Evolutionary conservation across 2,888 invertebrate species (phyloP), one percentile per base, ranked within the genome.

Genomic region (Sinotaia quadrata): DNA sequence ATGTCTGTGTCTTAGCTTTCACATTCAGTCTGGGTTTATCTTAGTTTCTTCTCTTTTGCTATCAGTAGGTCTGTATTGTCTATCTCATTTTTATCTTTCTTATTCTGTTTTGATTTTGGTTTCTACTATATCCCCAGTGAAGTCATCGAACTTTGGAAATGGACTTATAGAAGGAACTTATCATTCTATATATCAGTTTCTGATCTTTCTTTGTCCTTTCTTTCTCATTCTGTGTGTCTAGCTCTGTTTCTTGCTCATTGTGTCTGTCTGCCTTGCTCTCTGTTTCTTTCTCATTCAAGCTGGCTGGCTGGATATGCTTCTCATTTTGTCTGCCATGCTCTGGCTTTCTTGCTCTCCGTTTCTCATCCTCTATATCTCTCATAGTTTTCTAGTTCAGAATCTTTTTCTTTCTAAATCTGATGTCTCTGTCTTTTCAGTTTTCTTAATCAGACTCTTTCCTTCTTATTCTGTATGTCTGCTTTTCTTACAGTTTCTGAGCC

Each of bases 381-480:
- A n/a, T n/a, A n/a, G n/a, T n/a, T n/a, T n/a, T n/a, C n/a, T n/a
- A n/a, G n/a, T n/a, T n/a, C n/a, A n/a, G n/a, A n/a, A n/a, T n/a
- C n/a, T n/a, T n/a, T 29, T 12, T 54, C 60, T 54, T 24, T 44
- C 47, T 61, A 60, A 24, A 24, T 41, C 54, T 33, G 37, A 27
- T 24, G 24, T 41, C 36, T 54, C 54, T 59, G 24, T 37, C 34
- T 61, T 56, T 54, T 34, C 27, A 33, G 44, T 34, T 44, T 36
- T 41, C 54, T 61, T 47, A 41, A 44, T 44, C 54, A 34, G 31
- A 33, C 61, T 61, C 61, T 52, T 61, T 52, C 61, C 41, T 41
- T 41, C 44, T 54, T 56, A 37, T 61, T 52, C 61, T 47, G 41
- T 41, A 15, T 58, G 51, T 41, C 24, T 33, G 47, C 36, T 33